Conservation (phyloP, 1,140 invertebrate species). For the Plodia interpunctella region DNA sequence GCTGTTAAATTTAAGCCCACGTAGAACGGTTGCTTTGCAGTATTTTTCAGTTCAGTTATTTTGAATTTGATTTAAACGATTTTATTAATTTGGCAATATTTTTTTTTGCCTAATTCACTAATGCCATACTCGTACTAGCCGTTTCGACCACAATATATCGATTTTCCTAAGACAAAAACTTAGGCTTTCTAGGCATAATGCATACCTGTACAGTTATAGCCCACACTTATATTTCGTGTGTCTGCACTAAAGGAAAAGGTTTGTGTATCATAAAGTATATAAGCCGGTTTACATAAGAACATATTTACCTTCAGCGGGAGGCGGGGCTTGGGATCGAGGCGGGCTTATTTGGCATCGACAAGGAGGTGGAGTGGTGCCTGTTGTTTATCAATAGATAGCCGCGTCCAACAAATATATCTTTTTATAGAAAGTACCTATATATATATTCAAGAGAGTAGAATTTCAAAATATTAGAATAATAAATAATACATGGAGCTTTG, state of each 20-base stretch:
- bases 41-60: conserved; percentile 6
- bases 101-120: no score
- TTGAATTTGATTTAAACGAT: not conserved
- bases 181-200: no score
- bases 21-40: conserved; percentile 12
- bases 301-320: conserved; percentile 65
- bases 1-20: conserved; percentile 8
- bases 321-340: conserved; percentile 66
- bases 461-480: no score
- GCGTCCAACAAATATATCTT: not conserved
- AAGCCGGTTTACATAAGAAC: conserved; percentile 52
- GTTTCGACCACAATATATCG: no score
- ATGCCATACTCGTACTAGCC: no score
- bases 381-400: conserved; percentile 51
- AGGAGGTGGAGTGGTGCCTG: conserved; percentile 62
- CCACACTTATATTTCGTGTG: not conserved
- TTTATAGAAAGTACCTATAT: conserved; percentile 8
- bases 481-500: no score
- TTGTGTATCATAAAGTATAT: conserved; percentile 22
- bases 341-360: conserved; percentile 70
- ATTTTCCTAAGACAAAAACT: no score
- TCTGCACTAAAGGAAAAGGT: conserved; percentile 18
- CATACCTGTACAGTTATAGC: not conserved
- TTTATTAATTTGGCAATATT: no score
- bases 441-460: not conserved